Conservation (phyloP, 2,113 vertebrate species). For the Nyctereutes procyonoides region DNA sequence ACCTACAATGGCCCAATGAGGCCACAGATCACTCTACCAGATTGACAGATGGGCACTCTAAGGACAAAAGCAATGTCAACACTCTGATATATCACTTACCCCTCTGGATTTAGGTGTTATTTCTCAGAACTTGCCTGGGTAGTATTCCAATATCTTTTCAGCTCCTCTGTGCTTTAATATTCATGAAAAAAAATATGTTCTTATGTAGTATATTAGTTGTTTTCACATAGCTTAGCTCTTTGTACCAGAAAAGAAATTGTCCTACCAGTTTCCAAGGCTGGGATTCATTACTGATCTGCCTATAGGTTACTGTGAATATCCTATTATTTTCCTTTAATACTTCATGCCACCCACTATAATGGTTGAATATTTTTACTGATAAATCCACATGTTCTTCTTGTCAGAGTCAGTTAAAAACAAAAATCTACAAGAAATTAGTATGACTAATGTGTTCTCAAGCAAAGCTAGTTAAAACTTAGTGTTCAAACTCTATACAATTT, state of each 20-base stretch:
- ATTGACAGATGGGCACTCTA: not conserved
- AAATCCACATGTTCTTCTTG: not conserved
- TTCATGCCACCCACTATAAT: not conserved
- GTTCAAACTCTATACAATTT: constrained; percentile 28
- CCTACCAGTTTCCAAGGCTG: not conserved
- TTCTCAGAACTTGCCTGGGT: not conserved
- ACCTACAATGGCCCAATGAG: too few species aligned
- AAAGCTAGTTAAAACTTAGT: constrained; percentile 43
- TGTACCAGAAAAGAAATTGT: not conserved
- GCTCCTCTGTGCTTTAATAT: not conserved
- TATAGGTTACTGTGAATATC: not conserved
- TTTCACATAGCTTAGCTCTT: not conserved
- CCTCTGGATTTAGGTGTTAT: not conserved
- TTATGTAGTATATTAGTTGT: not conserved
- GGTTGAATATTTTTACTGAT: not conserved
- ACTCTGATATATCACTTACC: not conserved
- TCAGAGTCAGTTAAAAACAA: not conserved
- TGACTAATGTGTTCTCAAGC: not conserved
- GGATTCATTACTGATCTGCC: not conserved
- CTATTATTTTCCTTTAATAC: not conserved
- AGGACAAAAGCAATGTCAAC: not conserved
- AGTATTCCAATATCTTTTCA: not conserved
- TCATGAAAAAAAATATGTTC: not conserved
- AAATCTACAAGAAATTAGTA: not conserved
- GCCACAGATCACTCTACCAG: not conserved